These are phyloP conservation scores for Subacronicta megacephala DNA, from an alignment of 2,888 invertebrate genomes.

Conservation along the genomic window DNA sequence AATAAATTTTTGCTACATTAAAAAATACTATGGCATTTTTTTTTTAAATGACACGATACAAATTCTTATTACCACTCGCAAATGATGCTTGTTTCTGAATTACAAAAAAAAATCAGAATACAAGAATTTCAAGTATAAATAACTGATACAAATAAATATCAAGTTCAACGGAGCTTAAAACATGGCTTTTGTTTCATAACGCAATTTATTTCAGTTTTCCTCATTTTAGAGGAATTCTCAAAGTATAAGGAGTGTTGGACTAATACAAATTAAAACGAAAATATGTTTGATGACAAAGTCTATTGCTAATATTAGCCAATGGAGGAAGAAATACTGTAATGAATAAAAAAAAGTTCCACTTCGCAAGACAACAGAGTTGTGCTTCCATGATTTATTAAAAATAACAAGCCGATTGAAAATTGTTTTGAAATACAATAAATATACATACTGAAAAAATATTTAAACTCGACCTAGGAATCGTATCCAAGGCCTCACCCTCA, in stretches of 20 bases:
- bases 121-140: slow-evolving; percentile 26
- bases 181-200: slow-evolving; percentile 41
- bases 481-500: too few relatives aligned
- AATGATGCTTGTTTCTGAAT: slow-evolving; percentile 9
- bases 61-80: neutral
- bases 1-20: too few relatives aligned
- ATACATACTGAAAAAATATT: too few relatives aligned
- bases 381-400: too few relatives aligned
- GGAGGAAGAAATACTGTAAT: too few relatives aligned
- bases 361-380: too few relatives aligned
- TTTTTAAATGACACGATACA: too few relatives aligned
- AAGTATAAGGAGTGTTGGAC: slow-evolving; percentile 13
- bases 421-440: too few relatives aligned
- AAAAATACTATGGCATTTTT: too few relatives aligned
- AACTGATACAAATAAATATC: slow-evolving; percentile 42
- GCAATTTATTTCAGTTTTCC: slow-evolving; percentile 33
- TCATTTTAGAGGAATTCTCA: slow-evolving; percentile 13
- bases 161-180: slow-evolving; percentile 37
- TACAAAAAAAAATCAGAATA: slow-evolving; percentile 15
- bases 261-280: slow-evolving; percentile 39
- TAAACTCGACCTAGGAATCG: too few relatives aligned
- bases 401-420: too few relatives aligned
- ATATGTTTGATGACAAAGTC: neutral
- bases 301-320: slow-evolving; percentile 4
- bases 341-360: too few relatives aligned